These are phyloP conservation scores for Drosophila anceps DNA, from an alignment of 2,888 invertebrate species.

Conservation along the genomic window DNA sequence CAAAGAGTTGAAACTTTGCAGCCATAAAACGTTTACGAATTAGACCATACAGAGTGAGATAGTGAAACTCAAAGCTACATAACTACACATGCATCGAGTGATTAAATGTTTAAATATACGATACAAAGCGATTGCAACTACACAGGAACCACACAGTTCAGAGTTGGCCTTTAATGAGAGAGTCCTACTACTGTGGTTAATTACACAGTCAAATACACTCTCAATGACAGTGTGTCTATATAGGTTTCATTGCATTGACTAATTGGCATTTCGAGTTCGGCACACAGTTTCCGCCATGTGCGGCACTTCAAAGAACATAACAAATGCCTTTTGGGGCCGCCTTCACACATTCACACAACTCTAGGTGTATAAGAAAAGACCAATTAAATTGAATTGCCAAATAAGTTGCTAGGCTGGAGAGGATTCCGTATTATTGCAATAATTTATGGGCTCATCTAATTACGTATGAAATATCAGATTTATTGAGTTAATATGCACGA, in stretches of 20 bases:
- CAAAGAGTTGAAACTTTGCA: neutral
- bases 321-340: slow-evolving; percentile 17
- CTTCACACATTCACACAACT: slow-evolving; percentile 1
- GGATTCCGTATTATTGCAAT: neutral
- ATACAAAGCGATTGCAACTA: neutral
- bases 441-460: slow-evolving; percentile 6
- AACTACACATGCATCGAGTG: neutral
- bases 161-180: neutral
- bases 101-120: neutral
- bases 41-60: neutral
- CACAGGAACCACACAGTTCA: too few species aligned
- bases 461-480: neutral
- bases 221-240: neutral
- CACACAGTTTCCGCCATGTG: slow-evolving; percentile 11
- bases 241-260: slow-evolving; percentile 22
- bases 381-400: slow-evolving; percentile 4
- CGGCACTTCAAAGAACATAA: slow-evolving; percentile 29
- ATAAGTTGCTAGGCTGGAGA: neutral
- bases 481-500: neutral
- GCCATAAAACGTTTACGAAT: slow-evolving; percentile 5
- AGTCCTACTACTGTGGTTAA: slow-evolving; percentile 12
- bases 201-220: slow-evolving; percentile 19
- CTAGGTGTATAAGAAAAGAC: neutral
- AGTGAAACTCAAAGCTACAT: neutral
- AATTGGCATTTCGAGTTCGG: slow-evolving; percentile 33